Evolutionary conservation across 2,888 invertebrate species (phyloP).

Genomic region (Hemithea aestivaria): DNA sequence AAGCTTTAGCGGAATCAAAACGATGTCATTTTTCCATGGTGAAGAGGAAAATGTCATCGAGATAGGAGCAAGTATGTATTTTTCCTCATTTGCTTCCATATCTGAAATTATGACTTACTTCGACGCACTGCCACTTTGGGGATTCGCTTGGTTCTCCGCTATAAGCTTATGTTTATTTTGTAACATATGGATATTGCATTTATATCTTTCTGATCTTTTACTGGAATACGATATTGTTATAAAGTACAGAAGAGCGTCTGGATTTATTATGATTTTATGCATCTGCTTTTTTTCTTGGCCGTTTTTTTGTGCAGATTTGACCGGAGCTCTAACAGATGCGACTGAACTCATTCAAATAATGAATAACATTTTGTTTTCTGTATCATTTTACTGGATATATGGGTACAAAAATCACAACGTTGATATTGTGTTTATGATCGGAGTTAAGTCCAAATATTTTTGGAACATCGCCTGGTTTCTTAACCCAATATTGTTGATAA

Average conservation of each 20-base stretch:
- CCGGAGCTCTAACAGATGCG: slow-evolving; percentile 45
- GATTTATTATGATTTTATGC: slow-evolving; percentile 33
- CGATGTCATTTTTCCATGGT: slow-evolving; percentile 65
- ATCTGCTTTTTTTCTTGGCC: slow-evolving; percentile 48
- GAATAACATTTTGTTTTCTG: slow-evolving; percentile 52
- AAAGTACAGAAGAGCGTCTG: slow-evolving; percentile 37
- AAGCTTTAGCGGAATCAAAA: slow-evolving; percentile 56
- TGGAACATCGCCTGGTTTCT: slow-evolving; percentile 58
- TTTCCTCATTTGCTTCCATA: slow-evolving; percentile 49
- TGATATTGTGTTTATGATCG: slow-evolving; percentile 70
- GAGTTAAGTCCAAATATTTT: slow-evolving; percentile 60
- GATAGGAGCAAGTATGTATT: slow-evolving; percentile 45
- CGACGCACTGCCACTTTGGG: slow-evolving; percentile 49
- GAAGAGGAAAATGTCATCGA: slow-evolving; percentile 61
- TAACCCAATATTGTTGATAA: slow-evolving; percentile 47
- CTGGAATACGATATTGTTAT: slow-evolving; percentile 29
- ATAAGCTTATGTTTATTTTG: slow-evolving; percentile 48
- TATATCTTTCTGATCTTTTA: slow-evolving; percentile 47
- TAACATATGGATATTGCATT: slow-evolving; percentile 52
- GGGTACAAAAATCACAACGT: slow-evolving; percentile 57
- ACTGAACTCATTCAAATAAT: slow-evolving; percentile 52
- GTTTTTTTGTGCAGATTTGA: slow-evolving; percentile 58
- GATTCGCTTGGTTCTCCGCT: slow-evolving; percentile 56
- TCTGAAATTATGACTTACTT: slow-evolving; percentile 61
- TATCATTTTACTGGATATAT: slow-evolving; percentile 64